Evolutionary conservation across 2,113 vertebrate genomes (phyloP).

Genomic region (Cynoglossus semilaevis): DNA sequence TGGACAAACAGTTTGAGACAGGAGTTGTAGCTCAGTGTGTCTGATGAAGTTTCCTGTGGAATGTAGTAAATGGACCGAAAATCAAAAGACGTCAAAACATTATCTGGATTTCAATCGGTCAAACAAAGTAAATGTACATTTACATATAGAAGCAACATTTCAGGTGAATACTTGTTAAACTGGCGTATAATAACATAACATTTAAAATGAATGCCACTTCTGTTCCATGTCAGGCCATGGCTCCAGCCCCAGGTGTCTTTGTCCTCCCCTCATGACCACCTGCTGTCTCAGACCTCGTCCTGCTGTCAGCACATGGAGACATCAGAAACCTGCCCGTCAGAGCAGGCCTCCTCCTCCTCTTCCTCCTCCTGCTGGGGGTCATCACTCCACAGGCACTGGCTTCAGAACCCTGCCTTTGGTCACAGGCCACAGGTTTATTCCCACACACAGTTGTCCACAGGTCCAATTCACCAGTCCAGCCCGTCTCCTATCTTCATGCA

Average conservation of each 20-base stretch:
- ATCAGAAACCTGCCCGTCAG: slow-evolving; percentile 13
- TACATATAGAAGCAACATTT: too few species aligned
- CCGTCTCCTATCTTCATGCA: slow-evolving; percentile 30
- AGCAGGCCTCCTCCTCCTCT: slow-evolving; percentile 16
- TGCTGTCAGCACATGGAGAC: slow-evolving; percentile 25
- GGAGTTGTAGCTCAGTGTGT: too few species aligned
- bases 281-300: slow-evolving; percentile 3
- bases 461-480: slow-evolving; percentile 19
- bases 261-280: background rate
- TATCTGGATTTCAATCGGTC: too few species aligned
- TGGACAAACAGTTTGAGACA: too few species aligned
- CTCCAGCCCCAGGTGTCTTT: slow-evolving; percentile 22
- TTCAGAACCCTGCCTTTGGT: slow-evolving; percentile 23
- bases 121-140: too few species aligned
- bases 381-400: slow-evolving; percentile 20
- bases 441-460: slow-evolving; percentile 16
- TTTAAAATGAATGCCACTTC: background rate
- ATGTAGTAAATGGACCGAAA: too few species aligned
- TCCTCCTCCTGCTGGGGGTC: slow-evolving; percentile 30
- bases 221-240: slow-evolving; percentile 15
- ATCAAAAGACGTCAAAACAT: too few species aligned
- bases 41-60: too few species aligned
- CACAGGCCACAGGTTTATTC: slow-evolving; percentile 30
- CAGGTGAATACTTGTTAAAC: too few species aligned
- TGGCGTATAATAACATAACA: background rate